Evolutionary conservation across 2,113 vertebrate species (phyloP), one percentile per base, ranked within the genome.

Genomic region (Paradoxurus hermaphroditus): DNA sequence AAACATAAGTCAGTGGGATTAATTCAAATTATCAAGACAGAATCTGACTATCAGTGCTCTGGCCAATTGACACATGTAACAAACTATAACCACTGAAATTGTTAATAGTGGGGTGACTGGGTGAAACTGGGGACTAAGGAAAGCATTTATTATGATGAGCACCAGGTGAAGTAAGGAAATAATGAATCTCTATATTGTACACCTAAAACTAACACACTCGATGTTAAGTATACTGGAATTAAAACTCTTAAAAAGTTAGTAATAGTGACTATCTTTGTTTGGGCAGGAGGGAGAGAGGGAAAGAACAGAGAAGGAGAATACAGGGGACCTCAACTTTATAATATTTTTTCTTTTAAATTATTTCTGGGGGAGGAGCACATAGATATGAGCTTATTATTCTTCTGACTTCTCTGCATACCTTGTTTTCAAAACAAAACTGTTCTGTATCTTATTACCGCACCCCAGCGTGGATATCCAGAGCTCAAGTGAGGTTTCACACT

Each of bases 381-480:
- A 46, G 13, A 5, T 39, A 9, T 59, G 2, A 44, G 49, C 62
- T 44, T 36, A 68, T 31, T 19, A 63, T 31, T 68, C 46, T 44
- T 81, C 29, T 46, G 62, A 68, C 11, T 15, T 79, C 16, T 29
- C 39, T 13, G 39, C 14, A 77, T 4, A 3, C 34, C 36, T 31
- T 46, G 62, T 29, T 14, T 78, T 53, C 83, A 73, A 34, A 67
- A 19, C 27, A 56, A 56, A 44, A 7, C 27, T n/a, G 21, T 44
- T 44, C 23, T 14, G 6, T 5, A 7, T 21, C 10, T 51, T 67
- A 23, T 7, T 10, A 53, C 27, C 3, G 62, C 68, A 65, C 46
- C 29, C 21, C 0, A 4, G 23, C 3, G 0, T 2, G 10, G 84
- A 34, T 46, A 19, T 12, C 15, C 2, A n/a, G 84, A 79, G 15